Evolutionary conservation across 2,797 vertebrate species (phyloP), one percentile per base, ranked within the genome.

Genomic region (Propithecus perrieri): DNA sequence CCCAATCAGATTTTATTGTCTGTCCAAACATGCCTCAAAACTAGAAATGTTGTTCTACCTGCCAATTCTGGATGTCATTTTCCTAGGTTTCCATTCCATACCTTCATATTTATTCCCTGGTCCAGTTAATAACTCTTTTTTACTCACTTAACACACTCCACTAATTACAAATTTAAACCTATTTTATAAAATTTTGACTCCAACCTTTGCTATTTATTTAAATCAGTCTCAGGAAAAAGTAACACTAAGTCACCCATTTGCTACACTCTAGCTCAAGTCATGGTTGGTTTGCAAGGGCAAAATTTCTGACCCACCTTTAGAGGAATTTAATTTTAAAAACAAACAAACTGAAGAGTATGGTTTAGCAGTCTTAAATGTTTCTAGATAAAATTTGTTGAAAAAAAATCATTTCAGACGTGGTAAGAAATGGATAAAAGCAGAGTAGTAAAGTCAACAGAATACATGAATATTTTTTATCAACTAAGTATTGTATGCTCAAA

Each of bases 301-400:
- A 81, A 63, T 48, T 57, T 74, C 48, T 85, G 7, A 48, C 17
- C 43, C 30, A 55, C 86, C 35, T 71, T 61, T 69, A 91, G 10
- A 50, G 5, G 5, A 55, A 86, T 76, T 41, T 80, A 48, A 91
- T 85, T 79, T 72, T 14, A 9, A 91, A 94, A 59, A 88, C 79
- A 88, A 65, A 84, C n/a, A 72, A 75, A 85, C 3, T 55, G 17
- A 93, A 92, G 53, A 61, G 35, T 20, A 67, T 55, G 65, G 2
- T 55, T 85, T 72, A 55, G 20, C 46, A 69, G 8, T 71, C 69
- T 74, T 72, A 75, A 10, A 61, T 75, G 0, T 55, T 43, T 71
- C 38, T 53, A n/a, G 63, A 75, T 93, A 94, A 97, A 95, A 91
- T 79, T 65, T 61, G 5, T 59, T 75, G 17, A 35, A 15, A 46